Evolutionary conservation across 2,797 vertebrate species (phyloP), one percentile per base, ranked within the genome.

Genomic region (Valencia hispanica): DNA sequence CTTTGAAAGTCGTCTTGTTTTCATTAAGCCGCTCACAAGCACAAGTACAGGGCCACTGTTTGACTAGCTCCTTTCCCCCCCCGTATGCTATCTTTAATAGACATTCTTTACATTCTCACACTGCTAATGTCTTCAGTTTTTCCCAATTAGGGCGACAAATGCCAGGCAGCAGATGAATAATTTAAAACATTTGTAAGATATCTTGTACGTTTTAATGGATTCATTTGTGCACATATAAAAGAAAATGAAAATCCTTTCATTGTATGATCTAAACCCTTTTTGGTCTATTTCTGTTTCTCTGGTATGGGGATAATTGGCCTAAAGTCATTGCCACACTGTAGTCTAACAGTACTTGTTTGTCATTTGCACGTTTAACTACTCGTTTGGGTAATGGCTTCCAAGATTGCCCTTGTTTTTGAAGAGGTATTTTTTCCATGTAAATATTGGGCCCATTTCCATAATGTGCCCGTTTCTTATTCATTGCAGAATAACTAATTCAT

Each of bases 1-100:
- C 94, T 95, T 95, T 95, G 92, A 95, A 96, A 94, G 90, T 84
- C 90, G 89, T 80, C 90, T 92, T 93, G 91, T 93, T 94, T 94
- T 94, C 91, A 91, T 95, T 93, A 93, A 92, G 87, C 81, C 79
- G 87, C 85, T 89, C 87, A 92, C 91, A 92, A 91, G 85, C 90
- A 69, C 86, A 83, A 68, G 90, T 61, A 75, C 87, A 84, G 87
- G 80, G 86, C 89, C 87, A 83, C 85, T 86, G 90, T 88, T 72
- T 84, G 88, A 86, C 88, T 90, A 87, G 86, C 90, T 87, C 72
- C 82, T 20, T 68, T 45, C 41, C 41, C 41, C 41, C 41, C 86
- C 91, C 84, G 89, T 39, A 79, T 75, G 86, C 85, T 85, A 86
- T 91, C 91, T 92, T 92, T 91, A 92, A 88, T 88, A 83, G 86